Conservation (phyloP, 64 coral and sea anemone genomes). For the Stylophora pistillata region DNA sequence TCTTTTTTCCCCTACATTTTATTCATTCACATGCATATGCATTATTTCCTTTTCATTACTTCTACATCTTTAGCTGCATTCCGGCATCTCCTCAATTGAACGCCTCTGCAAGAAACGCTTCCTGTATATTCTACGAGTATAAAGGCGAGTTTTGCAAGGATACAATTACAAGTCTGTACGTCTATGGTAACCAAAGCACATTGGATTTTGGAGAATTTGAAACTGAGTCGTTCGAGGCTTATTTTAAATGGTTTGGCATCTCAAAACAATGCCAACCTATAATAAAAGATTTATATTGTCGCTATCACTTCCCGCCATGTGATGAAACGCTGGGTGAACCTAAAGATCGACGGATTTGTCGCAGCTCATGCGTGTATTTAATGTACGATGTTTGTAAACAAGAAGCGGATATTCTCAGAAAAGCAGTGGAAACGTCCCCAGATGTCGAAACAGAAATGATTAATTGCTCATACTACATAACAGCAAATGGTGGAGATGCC, state of each 20-base stretch:
- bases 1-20: no score
- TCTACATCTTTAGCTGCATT: not conserved
- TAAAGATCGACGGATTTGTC: not conserved
- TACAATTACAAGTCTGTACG: not conserved
- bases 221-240: not conserved
- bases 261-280: not conserved
- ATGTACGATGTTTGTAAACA: not conserved
- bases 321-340: not conserved
- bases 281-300: not conserved
- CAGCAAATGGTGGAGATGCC: not conserved
- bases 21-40: no score
- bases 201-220: not conserved
- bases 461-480: not conserved
- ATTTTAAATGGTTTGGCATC: not conserved
- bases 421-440: not conserved
- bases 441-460: not conserved
- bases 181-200: not conserved
- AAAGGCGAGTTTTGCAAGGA: not conserved
- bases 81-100: not conserved
- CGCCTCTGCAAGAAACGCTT: not conserved
- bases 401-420: not conserved
- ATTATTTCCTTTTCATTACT: no score
- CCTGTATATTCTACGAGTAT: not conserved
- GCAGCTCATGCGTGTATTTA: not conserved
- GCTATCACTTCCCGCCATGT: conserved; percentile 10